Evolutionary conservation across 1,140 invertebrate genomes (phyloP), one percentile per base, ranked within the genome.

Genomic region (Drosophila pseudoananassae): DNA sequence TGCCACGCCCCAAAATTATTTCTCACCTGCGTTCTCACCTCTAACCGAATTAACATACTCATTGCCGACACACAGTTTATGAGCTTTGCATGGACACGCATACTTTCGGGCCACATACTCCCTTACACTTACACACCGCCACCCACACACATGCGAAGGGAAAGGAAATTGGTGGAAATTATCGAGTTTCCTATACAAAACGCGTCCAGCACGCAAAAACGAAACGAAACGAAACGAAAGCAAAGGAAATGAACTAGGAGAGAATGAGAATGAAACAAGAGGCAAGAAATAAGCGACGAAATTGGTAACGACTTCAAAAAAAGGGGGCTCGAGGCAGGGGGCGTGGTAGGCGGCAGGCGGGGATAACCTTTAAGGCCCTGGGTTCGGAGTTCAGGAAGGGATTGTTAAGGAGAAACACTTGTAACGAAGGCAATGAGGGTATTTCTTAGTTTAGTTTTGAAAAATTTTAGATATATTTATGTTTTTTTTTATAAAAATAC

Each of bases 171-270:
- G 83, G 78, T 87, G 83, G 83, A 87, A 87, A 87, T 87, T 87
- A 87, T 87, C 83, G 78, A 87, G 83, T 87, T 87, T 87, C 83
- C 83, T 87, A 87, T 87, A 87, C 83, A 87, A 87, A 87, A 87
- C 83, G 78, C 83, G 84, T 56, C 72, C 77, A 76, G 66, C 82
- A 87, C 82, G 82, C 82, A 88, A 83, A 69, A 81, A 82, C 52
- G 63, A 43, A 70, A 70, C 52, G 68, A 58, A 68, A 66, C 3
- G 45, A 63, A 52, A 59, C 20, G 31, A 72, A 45, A 36, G 43
- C 43, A 45, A 51, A 31, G 51, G 33, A 55, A 69, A 68, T 31
- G 31, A 69, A 69, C 66, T 70, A 70, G 43, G 14, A 47, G 51
- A 47, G 40, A 68, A 40, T 46, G 43, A 3, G 33, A 36, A 4